Evolutionary conservation across 2,888 invertebrate species (phyloP).

Genomic region (Idaea dimidiata): DNA sequence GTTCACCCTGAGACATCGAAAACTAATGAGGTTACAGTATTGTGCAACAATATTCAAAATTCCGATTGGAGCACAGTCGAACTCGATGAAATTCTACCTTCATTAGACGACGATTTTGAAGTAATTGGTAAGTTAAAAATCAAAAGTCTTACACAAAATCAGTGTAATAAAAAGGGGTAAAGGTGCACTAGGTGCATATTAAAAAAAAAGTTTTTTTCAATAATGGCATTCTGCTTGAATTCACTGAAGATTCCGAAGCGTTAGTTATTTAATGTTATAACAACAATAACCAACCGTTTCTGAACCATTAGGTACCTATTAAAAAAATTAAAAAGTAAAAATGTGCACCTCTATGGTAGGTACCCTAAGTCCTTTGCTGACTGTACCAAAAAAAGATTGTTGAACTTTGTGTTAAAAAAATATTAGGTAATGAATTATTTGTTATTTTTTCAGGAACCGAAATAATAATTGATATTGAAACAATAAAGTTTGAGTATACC

Average conservation of each 20-base stretch:
- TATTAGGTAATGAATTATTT: neutral
- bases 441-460: neutral
- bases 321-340: too few relatives aligned
- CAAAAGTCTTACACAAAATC: neutral
- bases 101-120: neutral
- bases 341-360: too few relatives aligned
- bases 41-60: neutral
- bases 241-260: too few relatives aligned
- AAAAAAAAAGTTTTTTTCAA: too few relatives aligned
- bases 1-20: neutral
- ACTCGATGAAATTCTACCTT: neutral
- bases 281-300: too few relatives aligned
- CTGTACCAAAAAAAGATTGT: too few relatives aligned
- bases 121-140: neutral
- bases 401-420: neutral
- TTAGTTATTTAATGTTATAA: too few relatives aligned
- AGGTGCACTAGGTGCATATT: too few relatives aligned
- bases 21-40: neutral
- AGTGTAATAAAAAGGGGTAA: neutral
- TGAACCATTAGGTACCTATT: too few relatives aligned
- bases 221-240: too few relatives aligned
- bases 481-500: neutral
- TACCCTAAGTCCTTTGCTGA: too few relatives aligned
- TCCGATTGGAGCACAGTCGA: neutral
- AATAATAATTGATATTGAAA: neutral